These are phyloP conservation scores for Babyrousa celebensis DNA, from an alignment of 2,797 vertebrate genomes.

Conservation along the genomic window DNA sequence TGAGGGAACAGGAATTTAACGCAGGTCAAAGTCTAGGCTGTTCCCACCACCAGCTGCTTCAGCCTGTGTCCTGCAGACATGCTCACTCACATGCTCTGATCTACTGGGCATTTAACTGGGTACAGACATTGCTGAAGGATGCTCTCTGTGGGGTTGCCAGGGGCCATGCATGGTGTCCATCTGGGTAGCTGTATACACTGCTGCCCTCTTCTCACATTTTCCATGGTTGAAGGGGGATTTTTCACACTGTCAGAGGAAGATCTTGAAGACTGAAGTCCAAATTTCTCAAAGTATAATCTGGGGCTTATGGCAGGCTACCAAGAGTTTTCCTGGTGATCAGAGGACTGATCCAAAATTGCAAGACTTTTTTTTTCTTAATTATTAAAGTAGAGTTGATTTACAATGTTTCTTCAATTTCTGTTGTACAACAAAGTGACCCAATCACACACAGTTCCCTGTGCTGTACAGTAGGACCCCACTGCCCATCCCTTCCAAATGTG, in stretches of 20 bases:
- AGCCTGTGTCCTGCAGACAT: background rate
- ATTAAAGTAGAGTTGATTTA: no score
- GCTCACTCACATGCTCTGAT: background rate
- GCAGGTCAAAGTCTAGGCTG: background rate
- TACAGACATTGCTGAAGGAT: background rate
- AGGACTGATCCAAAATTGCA: constrained; percentile 12
- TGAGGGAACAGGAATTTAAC: background rate
- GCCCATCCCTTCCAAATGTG: no score
- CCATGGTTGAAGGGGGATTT: background rate
- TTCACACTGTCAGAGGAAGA: background rate
- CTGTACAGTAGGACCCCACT: no score
- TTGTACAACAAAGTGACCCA: no score
- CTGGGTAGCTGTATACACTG: background rate
- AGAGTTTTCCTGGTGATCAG: background rate
- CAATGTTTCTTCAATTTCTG: no score
- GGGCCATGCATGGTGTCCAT: background rate
- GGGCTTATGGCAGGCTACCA: background rate
- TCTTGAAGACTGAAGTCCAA: background rate
- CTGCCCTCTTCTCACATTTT: background rate
- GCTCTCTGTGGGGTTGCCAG: background rate
- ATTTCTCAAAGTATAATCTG: background rate
- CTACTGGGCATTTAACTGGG: background rate
- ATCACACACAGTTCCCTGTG: no score
- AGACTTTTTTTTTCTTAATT: background rate
- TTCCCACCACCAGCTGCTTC: background rate